phyloP scores from a whole-genome alignment of 2,888 invertebrate genomes.

The Nowickia ferox region DNA sequence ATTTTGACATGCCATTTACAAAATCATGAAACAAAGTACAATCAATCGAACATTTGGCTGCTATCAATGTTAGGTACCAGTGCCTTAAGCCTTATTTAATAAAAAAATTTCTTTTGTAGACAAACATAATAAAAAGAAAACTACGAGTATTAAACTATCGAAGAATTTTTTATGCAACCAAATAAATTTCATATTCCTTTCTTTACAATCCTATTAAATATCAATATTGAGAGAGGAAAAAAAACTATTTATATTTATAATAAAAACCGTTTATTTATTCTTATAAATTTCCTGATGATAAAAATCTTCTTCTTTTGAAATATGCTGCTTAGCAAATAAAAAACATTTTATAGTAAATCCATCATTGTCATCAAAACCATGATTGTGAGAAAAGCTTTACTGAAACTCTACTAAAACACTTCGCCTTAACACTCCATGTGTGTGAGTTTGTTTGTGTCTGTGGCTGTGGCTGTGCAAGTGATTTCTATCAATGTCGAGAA shows the following conservation, averaged over 20 bases:
- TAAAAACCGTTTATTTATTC: constrained; percentile 36
- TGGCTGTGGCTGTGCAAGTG: not conserved
- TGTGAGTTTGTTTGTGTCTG: not conserved
- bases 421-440: constrained; percentile 13
- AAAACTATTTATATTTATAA: constrained; percentile 35
- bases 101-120: too few species aligned
- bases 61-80: too few species aligned
- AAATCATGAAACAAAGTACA: too few species aligned
- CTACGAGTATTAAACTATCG: too few species aligned
- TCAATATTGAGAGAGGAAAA: not conserved
- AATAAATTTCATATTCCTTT: not conserved
- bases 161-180: not conserved
- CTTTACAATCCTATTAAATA: not conserved
- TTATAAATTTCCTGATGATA: constrained; percentile 38
- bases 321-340: constrained; percentile 14
- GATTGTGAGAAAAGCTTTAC: constrained; percentile 49
- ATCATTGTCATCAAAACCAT: constrained; percentile 66
- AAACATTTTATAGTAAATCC: constrained; percentile 53
- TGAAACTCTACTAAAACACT: constrained; percentile 44
- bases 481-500: constrained; percentile 65
- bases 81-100: too few species aligned
- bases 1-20: too few species aligned
- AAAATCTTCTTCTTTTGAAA: constrained; percentile 10
- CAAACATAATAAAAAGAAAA: too few species aligned
- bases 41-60: too few species aligned